Percentiles rank a stretch among this genome's conserved stretches.
These are phyloP conservation scores for Scaptomyza parva DNA, from an alignment of 2,888 invertebrate species.

Conservation along the genomic window DNA sequence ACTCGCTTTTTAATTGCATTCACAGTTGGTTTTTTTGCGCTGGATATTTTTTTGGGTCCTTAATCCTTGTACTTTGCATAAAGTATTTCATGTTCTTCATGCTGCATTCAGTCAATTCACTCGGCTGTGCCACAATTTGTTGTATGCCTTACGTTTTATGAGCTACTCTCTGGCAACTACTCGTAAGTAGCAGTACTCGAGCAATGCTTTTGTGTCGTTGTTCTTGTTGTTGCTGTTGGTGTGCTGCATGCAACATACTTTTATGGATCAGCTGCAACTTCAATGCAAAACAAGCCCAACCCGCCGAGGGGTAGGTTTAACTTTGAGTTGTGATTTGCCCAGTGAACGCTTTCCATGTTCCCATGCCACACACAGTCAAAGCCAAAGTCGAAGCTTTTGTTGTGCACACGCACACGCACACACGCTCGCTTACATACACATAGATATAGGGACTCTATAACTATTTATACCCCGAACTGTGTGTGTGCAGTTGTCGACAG, in stretches of 20 bases:
- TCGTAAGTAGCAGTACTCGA: slow-evolving; percentile 62
- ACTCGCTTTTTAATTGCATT: slow-evolving; percentile 11
- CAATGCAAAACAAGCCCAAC: slow-evolving; percentile 66
- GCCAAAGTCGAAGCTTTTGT: slow-evolving; percentile 68
- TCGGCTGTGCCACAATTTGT: slow-evolving; percentile 48
- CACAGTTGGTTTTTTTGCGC: slow-evolving; percentile 3
- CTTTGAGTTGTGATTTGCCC: slow-evolving; percentile 57
- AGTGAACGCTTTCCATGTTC: slow-evolving; percentile 8
- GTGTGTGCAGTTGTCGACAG: slow-evolving; percentile 45
- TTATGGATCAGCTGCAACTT: slow-evolving; percentile 80
- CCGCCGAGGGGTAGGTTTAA: slow-evolving; percentile 41
- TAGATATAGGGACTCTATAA: slow-evolving; percentile 38
- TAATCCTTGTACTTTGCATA: neutral
- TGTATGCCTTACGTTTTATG: slow-evolving; percentile 53
- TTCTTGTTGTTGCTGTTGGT: slow-evolving; percentile 25
- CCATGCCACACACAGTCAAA: slow-evolving; percentile 24
- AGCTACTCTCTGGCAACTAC: slow-evolving; percentile 59
- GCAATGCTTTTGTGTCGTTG: slow-evolving; percentile 47
- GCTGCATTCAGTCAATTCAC: slow-evolving; percentile 10
- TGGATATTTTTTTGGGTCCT: slow-evolving; percentile 8
- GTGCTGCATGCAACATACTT: slow-evolving; percentile 70
- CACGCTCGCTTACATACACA: slow-evolving; percentile 7
- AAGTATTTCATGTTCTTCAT: slow-evolving; percentile 8
- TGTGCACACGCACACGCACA: slow-evolving; percentile 47
- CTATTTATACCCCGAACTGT: slow-evolving; percentile 35